Evolutionary conservation across 1,140 invertebrate genomes (phyloP), one percentile per base, ranked within the genome.

Genomic region (Propsilocerus akamusi): DNA sequence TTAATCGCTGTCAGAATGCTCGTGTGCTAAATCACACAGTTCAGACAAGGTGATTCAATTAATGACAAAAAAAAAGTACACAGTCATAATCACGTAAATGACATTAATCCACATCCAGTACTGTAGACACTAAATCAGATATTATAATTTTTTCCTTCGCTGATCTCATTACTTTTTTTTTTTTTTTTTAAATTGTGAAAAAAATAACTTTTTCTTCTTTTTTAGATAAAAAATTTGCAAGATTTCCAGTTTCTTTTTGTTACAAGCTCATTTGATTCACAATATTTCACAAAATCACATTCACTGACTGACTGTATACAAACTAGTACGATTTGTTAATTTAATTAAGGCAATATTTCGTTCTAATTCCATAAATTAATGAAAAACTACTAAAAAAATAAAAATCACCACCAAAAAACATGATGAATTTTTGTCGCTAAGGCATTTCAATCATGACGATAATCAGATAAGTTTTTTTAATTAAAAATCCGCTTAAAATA

Each of bases 281-380:
- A 20, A 17, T 20, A 41, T 41, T 41, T 41, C 14, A 41, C 34
- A 41, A 20, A 7, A 41, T 5, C 17, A 41, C 34, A 41, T 8
- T 41, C n/a, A 41, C 34, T 41, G 34, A 7, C 5, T 41, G 34
- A 10, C 22, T 41, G 34, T 20, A 20, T 41, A 41, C 17, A 20
- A 41, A 41, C 34, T 41, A 41, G 17, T 41, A 41, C 8, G 22
- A 41, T 41, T 41, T 41, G 14, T 14, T 41, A 41, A 41, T 41
- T 41, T 41, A 41, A 20, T 41, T 41, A 41, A 41, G 34, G 34
- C 34, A 41, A 41, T 41, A 41, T 41, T 30, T 41, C 22, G 34
- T 41, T 41, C 34, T 41, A 41, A 10, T 20, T 41, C 34, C 34
- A 41, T 41, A 41, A 41, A 41, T 41, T 41, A 41, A 41, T 20